Evolutionary conservation across 1,140 invertebrate species (phyloP).

Genomic region (Teleopsis dalmanni): DNA sequence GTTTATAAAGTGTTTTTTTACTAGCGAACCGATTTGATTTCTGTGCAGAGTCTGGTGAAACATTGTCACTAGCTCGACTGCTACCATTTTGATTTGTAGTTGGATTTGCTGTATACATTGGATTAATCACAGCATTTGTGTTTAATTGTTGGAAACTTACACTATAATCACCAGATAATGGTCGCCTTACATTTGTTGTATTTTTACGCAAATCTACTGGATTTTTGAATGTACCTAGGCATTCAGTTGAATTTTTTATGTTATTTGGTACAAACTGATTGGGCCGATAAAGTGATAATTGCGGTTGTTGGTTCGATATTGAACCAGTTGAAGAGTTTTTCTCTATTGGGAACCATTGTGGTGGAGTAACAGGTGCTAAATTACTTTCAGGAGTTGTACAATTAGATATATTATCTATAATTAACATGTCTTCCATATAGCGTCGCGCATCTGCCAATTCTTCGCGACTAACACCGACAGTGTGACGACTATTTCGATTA

Average conservation of each 20-base stretch:
- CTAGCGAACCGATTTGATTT: constrained; percentile 48
- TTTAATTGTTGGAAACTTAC: constrained; percentile 21
- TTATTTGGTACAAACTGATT: constrained; percentile 30
- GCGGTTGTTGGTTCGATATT: constrained; percentile 8
- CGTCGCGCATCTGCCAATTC: constrained; percentile 67
- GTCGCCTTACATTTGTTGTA: constrained; percentile 15
- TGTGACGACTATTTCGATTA: constrained; percentile 58
- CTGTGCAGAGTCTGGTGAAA: background rate
- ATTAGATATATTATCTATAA: constrained; percentile 38
- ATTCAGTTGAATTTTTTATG: constrained; percentile 10
- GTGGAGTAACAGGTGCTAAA: constrained; percentile 10
- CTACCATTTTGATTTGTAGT: background rate
- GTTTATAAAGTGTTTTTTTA: constrained; percentile 71
- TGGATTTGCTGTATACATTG: background rate
- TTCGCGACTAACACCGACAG: constrained; percentile 70
- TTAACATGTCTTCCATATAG: constrained; percentile 59
- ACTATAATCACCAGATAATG: constrained; percentile 33
- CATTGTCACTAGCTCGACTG: background rate
- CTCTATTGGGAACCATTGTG: constrained; percentile 22
- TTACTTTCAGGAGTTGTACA: constrained; percentile 13
- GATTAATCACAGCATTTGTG: background rate
- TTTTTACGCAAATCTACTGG: background rate
- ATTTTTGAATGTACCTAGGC: background rate
- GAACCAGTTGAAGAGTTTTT: constrained; percentile 35
- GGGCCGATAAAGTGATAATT: constrained; percentile 36